Conservation (phyloP, 92 coral and sea anemone species). For the Siderastrea siderea region DNA sequence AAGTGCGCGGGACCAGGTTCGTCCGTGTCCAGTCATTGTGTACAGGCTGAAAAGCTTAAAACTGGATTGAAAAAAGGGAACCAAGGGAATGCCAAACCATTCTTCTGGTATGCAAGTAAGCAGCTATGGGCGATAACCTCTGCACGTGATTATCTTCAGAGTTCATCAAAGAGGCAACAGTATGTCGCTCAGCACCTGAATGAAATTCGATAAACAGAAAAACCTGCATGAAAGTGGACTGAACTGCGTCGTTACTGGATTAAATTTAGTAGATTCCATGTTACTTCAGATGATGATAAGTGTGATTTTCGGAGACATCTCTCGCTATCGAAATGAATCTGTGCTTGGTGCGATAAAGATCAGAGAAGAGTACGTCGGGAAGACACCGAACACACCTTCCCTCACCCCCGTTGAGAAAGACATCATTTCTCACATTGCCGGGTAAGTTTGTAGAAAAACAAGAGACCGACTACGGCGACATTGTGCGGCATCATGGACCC, state of each 20-base stretch:
- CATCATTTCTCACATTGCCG: slow-evolving; percentile 55
- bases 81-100: background rate
- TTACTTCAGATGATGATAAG: slow-evolving; percentile 42
- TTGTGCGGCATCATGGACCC: background rate
- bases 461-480: slow-evolving; percentile 51
- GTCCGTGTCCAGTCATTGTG: background rate
- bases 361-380: slow-evolving; percentile 24
- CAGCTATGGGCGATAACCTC: slow-evolving; percentile 25
- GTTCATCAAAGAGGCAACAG: slow-evolving; percentile 30
- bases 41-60: slow-evolving; percentile 20
- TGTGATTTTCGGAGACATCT: slow-evolving; percentile 33
- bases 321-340: slow-evolving; percentile 24
- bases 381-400: slow-evolving; percentile 16
- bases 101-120: background rate
- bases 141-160: slow-evolving; percentile 6
- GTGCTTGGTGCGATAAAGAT: slow-evolving; percentile 16
- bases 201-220: slow-evolving; percentile 9
- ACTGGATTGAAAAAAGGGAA: slow-evolving; percentile 16
- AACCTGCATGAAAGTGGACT: slow-evolving; percentile 16
- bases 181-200: slow-evolving; percentile 47
- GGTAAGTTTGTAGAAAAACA: slow-evolving; percentile 66
- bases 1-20: slow-evolving; percentile 39
- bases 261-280: slow-evolving; percentile 2
- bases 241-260: background rate
- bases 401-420: slow-evolving; percentile 46